Percentiles rank a stretch among this genome's conserved stretches.
Conservation (phyloP, 2,888 invertebrate genomes). For the Quadroppia sp. region DNA sequence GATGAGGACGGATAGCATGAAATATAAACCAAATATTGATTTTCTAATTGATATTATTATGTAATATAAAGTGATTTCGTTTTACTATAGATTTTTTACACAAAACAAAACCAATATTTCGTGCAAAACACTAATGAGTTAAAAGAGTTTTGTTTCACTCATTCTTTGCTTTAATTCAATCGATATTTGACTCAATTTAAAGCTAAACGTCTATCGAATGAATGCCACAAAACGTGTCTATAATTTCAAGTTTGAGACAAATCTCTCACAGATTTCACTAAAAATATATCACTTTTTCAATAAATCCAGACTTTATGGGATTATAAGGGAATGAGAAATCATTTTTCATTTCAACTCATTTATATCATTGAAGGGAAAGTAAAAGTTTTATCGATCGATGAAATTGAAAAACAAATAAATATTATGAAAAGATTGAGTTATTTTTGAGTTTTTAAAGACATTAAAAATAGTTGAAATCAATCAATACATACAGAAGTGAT, state of each 20-base stretch:
- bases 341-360: background rate
- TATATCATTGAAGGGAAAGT: too few species aligned
- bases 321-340: background rate
- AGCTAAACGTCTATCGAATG: too few species aligned
- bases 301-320: background rate
- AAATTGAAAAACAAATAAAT: background rate
- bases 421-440: background rate
- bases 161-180: background rate
- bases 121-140: slow-evolving; percentile 7
- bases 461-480: slow-evolving; percentile 6
- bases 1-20: slow-evolving; percentile 8
- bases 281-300: slow-evolving; percentile 2
- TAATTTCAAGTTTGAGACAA: background rate
- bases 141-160: slow-evolving; percentile 5
- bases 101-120: background rate
- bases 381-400: background rate
- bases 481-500: slow-evolving; percentile 45
- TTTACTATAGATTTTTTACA: background rate
- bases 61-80: background rate
- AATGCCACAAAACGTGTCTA: background rate
- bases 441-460: slow-evolving; percentile 2
- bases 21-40: slow-evolving; percentile 24
- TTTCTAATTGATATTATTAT: slow-evolving; percentile 28
- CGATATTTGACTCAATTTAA: background rate
- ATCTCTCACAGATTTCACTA: background rate